Conservation (phyloP, 2,113 vertebrate species). For the Guaruba guarouba region DNA sequence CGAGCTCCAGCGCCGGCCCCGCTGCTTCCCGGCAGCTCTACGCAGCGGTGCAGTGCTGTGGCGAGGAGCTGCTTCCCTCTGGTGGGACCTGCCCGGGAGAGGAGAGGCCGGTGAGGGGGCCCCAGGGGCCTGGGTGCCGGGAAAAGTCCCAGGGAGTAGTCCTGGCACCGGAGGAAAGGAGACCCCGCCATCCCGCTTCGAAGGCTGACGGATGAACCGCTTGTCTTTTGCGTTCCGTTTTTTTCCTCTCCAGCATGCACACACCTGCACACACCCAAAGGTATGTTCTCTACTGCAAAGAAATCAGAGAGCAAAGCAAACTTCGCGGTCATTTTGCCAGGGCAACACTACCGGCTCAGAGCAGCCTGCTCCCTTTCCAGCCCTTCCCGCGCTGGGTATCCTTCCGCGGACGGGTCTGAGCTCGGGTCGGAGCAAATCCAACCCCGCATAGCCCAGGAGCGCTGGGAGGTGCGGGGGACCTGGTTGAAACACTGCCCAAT, state of each 20-base stretch:
- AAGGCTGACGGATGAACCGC: background rate
- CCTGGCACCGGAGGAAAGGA: background rate
- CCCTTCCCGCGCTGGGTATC: fast-evolving
- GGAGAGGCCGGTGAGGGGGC: no score
- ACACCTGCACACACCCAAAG: background rate
- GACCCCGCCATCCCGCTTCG: background rate
- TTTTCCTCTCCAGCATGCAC: background rate
- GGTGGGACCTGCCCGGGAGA: background rate
- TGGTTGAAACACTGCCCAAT: fast-evolving
- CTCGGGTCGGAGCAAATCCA: background rate
- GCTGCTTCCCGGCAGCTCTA: no score
- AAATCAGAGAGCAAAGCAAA: background rate
- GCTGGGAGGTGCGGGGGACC: no score
- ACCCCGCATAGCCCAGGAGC: background rate
- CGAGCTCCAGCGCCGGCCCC: background rate
- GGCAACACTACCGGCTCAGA: background rate
- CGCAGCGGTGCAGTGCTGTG: background rate
- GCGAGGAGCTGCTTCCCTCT: background rate
- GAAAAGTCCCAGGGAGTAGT: background rate
- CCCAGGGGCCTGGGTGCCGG: background rate
- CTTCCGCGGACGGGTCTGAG: background rate
- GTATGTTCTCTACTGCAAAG: fast-evolving
- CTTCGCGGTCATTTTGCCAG: fast-evolving
- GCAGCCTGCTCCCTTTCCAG: background rate
- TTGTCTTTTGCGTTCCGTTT: fast-evolving